Percentiles rank a stretch among this genome's conserved stretches.
Evolutionary conservation across 92 coral and sea anemone species (phyloP).

Genomic region (Porites evermanni): DNA sequence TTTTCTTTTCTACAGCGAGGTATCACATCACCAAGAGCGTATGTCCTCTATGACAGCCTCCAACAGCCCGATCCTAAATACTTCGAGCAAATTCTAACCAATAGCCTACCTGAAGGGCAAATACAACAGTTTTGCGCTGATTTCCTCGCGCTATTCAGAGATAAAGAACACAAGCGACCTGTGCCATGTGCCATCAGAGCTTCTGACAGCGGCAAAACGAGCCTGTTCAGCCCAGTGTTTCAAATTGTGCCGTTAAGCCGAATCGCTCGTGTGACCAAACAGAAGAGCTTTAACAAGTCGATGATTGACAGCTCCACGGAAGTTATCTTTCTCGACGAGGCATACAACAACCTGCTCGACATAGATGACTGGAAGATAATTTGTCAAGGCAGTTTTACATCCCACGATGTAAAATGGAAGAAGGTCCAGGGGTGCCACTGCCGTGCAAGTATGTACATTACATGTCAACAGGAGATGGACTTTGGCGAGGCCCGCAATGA

Average conservation of each 20-base stretch:
- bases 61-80: constrained; percentile 34
- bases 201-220: constrained; percentile 58
- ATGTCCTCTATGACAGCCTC: not conserved
- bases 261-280: constrained; percentile 34
- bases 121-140: constrained; percentile 22
- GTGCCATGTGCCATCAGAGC: constrained; percentile 66
- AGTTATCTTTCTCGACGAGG: constrained; percentile 51
- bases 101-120: constrained; percentile 30
- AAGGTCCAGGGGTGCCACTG: constrained; percentile 30
- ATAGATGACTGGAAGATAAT: constrained; percentile 49
- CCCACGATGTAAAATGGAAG: constrained; percentile 46
- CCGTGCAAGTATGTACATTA: constrained; percentile 21
- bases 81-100: constrained; percentile 14
- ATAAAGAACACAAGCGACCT: constrained; percentile 46
- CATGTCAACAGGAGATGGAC: constrained; percentile 34
- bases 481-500: constrained; percentile 35
- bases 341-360: constrained; percentile 20
- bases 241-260: not conserved
- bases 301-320: constrained; percentile 39
- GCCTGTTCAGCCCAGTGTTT: constrained; percentile 41
- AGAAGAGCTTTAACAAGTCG: constrained; percentile 46
- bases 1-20: not conserved
- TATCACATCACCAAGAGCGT: constrained; percentile 8
- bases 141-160: constrained; percentile 34
- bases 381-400: constrained; percentile 33